Evolutionary conservation across 2,888 invertebrate species (phyloP), one percentile per base, ranked within the genome.

Genomic region (Drosophila robusta): DNA sequence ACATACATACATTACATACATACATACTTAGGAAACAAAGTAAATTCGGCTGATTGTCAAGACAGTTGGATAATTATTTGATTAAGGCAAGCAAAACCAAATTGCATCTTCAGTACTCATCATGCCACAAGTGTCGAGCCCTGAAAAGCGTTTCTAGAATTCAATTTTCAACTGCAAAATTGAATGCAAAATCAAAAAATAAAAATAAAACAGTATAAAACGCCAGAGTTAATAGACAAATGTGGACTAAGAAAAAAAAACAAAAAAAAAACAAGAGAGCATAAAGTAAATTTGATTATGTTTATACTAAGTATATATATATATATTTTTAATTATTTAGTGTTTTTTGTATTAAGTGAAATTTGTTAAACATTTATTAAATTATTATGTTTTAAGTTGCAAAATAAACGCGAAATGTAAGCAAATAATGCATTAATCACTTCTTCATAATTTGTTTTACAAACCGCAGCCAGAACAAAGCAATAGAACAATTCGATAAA

Each of bases 341-440:
- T 89, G 87, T 89, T 87, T 83, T 89, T 84, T 89, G 85, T 84
- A 89, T 78, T 87, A 84, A 89, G 85, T 87, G 76, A 84, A 89
- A 84, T 89, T 89, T 87, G 85, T 84, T 89, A 89, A 87, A 84
- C 89, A 87, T 89, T 83, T 83, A 89, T 83, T 83, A 89, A 89
- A 83, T 87, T 83, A 89, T 83, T 83, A 83, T 78, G 83, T 83
- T 83, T 87, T 89, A 83, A 83, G 89, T 86, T 83, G 87, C 83
- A 76, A 89, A 82, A 89, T 87, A 89, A 89, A 83, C 47, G 85
- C 84, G 65, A 87, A 89, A 63, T 78, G 89, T 87, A 83, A 87
- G 89, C 83, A 83, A 83, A 65, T 47, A 46, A 46, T 50, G 70
- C 62, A 68, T 68, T 16, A 36, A 24, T 44, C 34, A 44, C 24